These are phyloP conservation scores for Drosophila pegasa DNA, from an alignment of 2,888 invertebrate species.

Conservation along the genomic window DNA sequence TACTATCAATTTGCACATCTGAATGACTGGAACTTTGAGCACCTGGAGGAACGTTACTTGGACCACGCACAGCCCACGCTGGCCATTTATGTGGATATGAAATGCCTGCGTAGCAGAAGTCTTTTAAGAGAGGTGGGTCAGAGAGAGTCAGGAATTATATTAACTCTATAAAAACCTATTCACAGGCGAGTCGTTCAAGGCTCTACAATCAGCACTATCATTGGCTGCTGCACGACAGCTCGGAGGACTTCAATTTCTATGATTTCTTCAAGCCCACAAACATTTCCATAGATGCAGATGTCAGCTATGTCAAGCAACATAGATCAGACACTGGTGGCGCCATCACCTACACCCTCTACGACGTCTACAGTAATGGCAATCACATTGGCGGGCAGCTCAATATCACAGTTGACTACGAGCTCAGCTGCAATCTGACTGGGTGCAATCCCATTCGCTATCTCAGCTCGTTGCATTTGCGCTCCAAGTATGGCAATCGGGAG, in stretches of 20 bases:
- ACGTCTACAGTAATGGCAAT: slow-evolving; percentile 83
- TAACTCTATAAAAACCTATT: not conserved
- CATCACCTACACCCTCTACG: slow-evolving; percentile 66
- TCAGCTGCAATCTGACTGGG: slow-evolving; percentile 51
- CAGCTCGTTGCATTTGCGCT: slow-evolving; percentile 63
- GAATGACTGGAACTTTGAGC: slow-evolving; percentile 22
- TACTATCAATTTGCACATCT: slow-evolving; percentile 66
- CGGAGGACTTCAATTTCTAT: slow-evolving; percentile 45
- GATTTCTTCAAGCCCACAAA: slow-evolving; percentile 66
- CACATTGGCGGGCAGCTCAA: slow-evolving; percentile 82
- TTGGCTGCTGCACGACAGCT: slow-evolving; percentile 77
- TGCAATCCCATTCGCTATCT: slow-evolving; percentile 61
- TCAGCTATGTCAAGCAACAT: slow-evolving; percentile 64
- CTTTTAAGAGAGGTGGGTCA: slow-evolving; percentile 53
- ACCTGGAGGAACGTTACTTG: slow-evolving; percentile 59
- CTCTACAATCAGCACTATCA: slow-evolving; percentile 76
- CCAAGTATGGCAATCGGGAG: slow-evolving; percentile 76
- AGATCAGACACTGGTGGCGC: not conserved
- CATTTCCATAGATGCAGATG: slow-evolving; percentile 81
- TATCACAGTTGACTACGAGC: slow-evolving; percentile 72
- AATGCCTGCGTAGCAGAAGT: slow-evolving; percentile 54
- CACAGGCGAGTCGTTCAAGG: slow-evolving; percentile 68
- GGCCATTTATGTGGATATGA: slow-evolving; percentile 76
- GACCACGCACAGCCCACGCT: slow-evolving; percentile 56
- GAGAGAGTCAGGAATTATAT: not conserved